A percentile compares a stretch with the other conserved stretches of the same genome.
phyloP scores from a whole-genome alignment of 1,140 invertebrate genomes.

The Rhagoletis zephyria region DNA sequence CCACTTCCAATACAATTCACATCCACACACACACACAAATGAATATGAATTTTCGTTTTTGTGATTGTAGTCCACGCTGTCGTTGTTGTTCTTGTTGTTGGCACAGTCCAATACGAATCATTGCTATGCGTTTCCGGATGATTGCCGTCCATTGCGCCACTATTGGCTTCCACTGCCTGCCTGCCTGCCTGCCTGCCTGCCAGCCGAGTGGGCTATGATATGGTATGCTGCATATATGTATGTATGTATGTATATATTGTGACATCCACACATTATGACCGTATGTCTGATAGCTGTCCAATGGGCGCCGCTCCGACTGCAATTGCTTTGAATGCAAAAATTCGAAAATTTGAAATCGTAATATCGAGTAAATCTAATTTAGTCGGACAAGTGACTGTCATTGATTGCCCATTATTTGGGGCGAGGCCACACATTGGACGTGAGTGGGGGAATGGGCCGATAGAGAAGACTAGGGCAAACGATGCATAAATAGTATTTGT shows the following conservation, averaged over 20 bases:
- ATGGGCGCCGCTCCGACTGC: constrained; percentile 26
- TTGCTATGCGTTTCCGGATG: constrained; percentile 33
- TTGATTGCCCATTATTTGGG: constrained; percentile 44
- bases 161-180: background rate
- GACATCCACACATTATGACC: constrained; percentile 33
- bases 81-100: background rate
- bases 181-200: no score
- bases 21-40: background rate
- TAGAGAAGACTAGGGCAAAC: background rate
- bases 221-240: background rate
- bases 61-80: constrained; percentile 5
- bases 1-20: background rate
- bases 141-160: constrained; percentile 31
- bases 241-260: no score
- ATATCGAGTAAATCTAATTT: constrained; percentile 52
- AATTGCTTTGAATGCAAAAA: constrained; percentile 47
- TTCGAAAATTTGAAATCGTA: constrained; percentile 42
- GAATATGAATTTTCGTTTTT: background rate
- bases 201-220: background rate
- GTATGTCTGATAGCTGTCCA: constrained; percentile 45
- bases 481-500: background rate
- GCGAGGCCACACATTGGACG: background rate
- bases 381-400: constrained; percentile 50
- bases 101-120: constrained; percentile 21
- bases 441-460: background rate